phyloP scores from a whole-genome alignment of 2,113 vertebrate genomes.

The Cephalophus harveyi region DNA sequence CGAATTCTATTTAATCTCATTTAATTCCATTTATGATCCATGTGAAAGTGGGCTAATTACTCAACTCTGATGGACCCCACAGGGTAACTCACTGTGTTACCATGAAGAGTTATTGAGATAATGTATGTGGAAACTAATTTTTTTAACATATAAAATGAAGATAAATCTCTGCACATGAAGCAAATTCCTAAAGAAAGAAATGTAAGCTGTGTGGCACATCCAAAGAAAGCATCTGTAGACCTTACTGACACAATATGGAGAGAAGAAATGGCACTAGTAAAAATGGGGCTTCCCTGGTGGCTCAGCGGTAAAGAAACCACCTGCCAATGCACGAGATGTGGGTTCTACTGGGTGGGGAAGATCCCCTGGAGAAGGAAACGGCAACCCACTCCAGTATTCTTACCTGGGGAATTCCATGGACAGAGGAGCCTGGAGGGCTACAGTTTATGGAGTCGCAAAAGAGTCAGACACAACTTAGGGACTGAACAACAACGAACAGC shows the following conservation, averaged over 20 bases:
- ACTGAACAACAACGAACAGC: background rate
- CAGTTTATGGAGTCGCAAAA: background rate
- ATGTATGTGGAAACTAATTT: background rate
- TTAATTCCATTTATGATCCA: background rate
- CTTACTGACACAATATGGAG: background rate
- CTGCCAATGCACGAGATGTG: background rate
- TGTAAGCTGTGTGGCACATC: background rate
- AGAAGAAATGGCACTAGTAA: background rate
- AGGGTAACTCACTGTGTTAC: background rate
- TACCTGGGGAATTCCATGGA: background rate
- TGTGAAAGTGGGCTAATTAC: background rate
- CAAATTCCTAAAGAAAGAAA: constrained; percentile 12
- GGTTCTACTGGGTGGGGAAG: background rate
- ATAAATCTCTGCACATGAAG: background rate
- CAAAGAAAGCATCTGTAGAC: background rate
- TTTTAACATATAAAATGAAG: background rate
- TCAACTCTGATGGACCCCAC: background rate
- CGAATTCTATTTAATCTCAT: background rate
- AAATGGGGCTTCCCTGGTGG: background rate
- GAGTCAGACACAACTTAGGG: background rate
- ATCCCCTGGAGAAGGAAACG: background rate
- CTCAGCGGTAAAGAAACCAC: background rate
- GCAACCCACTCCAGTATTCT: background rate
- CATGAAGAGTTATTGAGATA: background rate
- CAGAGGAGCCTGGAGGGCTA: background rate